Evolutionary conservation across 2,888 invertebrate genomes (phyloP).

Genomic region (Caradrina clavipalpis): DNA sequence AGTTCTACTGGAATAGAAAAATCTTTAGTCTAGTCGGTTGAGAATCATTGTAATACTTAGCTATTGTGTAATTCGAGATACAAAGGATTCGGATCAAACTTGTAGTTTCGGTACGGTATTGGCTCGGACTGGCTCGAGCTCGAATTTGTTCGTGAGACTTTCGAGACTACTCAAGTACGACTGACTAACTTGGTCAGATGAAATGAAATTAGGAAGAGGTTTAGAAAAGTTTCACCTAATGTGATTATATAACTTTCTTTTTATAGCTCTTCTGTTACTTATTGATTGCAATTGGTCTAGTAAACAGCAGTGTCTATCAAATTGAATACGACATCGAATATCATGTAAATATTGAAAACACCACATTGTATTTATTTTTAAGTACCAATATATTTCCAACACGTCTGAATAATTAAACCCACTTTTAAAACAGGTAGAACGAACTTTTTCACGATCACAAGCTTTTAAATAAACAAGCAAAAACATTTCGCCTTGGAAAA

Average conservation of each 20-base stretch:
- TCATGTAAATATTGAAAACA: not conserved
- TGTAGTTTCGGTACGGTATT: slow-evolving; percentile 2
- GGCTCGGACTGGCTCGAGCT: not conserved
- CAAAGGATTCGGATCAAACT: slow-evolving; percentile 1
- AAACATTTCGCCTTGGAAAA: slow-evolving; percentile 15
- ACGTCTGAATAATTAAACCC: slow-evolving; percentile 1
- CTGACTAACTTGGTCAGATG: slow-evolving; percentile 1
- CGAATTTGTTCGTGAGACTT: slow-evolving; percentile 14
- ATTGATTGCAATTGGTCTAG: not conserved
- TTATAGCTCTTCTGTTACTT: too few relatives aligned
- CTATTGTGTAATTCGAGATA: slow-evolving; percentile 16
- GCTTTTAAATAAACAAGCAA: slow-evolving; percentile 42
- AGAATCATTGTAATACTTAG: not conserved
- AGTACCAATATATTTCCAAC: slow-evolving; percentile 5
- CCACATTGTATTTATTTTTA: slow-evolving; percentile 1
- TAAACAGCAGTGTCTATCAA: too few relatives aligned
- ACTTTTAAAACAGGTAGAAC: slow-evolving; percentile 12
- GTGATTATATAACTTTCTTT: not conserved
- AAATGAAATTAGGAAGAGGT: slow-evolving; percentile 15
- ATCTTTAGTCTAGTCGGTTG: not conserved
- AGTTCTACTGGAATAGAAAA: slow-evolving; percentile 4
- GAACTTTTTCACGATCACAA: slow-evolving; percentile 23
- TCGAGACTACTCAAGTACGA: not conserved
- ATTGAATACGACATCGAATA: not conserved
- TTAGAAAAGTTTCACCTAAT: slow-evolving; percentile 2